Conservation (phyloP, 92 coral and sea anemone species). For the Phenganax stokvisi region DNA sequence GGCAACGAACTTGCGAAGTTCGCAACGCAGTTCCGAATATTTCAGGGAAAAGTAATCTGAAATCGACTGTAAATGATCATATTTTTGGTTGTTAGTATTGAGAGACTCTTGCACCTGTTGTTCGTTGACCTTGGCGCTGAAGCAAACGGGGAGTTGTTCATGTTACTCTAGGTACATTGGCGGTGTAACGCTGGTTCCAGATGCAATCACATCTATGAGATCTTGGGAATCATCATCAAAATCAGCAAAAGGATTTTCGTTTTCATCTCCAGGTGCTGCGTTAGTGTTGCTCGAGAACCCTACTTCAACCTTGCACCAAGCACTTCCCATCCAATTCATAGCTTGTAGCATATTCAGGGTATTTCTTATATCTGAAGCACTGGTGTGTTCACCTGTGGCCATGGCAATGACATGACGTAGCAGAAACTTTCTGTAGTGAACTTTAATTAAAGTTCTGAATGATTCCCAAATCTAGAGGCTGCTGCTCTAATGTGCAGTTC, state of each 20-base stretch:
- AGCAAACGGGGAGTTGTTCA: conserved; percentile 13
- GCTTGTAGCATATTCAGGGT: conserved; percentile 35
- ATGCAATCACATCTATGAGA: conserved; percentile 72
- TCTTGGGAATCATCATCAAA: conserved; percentile 64
- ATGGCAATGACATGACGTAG: conserved; percentile 39
- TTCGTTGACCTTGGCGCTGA: not conserved
- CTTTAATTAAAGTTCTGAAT: conserved; percentile 50
- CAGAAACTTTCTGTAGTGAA: conserved; percentile 41
- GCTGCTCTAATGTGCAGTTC: conserved; percentile 43
- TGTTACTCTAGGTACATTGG: conserved; percentile 69
- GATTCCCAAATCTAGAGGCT: conserved; percentile 52
- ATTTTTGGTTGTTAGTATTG: not conserved
- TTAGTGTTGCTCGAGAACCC: not conserved
- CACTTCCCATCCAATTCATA: not conserved
- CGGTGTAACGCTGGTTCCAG: conserved; percentile 63
- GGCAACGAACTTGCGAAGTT: too few species aligned
- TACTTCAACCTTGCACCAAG: not conserved
- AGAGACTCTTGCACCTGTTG: conserved; percentile 8
- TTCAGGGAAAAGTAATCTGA: too few species aligned
- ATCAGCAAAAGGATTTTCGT: conserved; percentile 49
- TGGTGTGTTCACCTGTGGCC: conserved; percentile 35
- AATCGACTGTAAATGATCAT: too few species aligned
- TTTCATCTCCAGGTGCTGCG: conserved; percentile 36
- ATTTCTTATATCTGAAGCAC: conserved; percentile 42
- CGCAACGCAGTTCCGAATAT: too few species aligned